phyloP scores from a whole-genome alignment of 1,140 invertebrate genomes.

The Aphidius ervi region DNA sequence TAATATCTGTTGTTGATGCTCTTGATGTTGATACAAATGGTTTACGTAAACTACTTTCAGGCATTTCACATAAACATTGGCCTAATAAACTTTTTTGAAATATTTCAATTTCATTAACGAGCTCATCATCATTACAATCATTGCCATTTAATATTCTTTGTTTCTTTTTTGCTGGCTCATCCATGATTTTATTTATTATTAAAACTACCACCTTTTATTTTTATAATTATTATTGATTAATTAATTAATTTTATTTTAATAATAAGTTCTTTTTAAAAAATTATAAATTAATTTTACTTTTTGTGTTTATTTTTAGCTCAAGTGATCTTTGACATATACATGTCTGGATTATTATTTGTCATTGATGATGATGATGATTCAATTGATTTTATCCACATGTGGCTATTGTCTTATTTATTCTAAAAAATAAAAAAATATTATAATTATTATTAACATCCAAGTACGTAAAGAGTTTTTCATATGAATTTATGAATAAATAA shows the following conservation, averaged over 20 bases:
- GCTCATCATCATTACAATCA: conserved; percentile 49
- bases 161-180: conserved; percentile 74
- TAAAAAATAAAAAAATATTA: too few species aligned
- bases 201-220: conserved; percentile 8
- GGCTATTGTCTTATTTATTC: too few species aligned
- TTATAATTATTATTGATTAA: background rate
- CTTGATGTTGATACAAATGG: conserved; percentile 53
- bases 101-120: conserved; percentile 48
- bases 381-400: too few species aligned
- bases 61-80: conserved; percentile 74
- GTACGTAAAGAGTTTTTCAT: too few species aligned
- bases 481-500: too few species aligned
- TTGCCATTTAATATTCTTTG: conserved; percentile 59
- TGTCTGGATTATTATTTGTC: conserved; percentile 1
- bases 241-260: too few species aligned
- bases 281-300: too few species aligned
- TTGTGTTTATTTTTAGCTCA: background rate
- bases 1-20: conserved; percentile 52
- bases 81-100: conserved; percentile 63
- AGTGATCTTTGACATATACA: conserved; percentile 19
- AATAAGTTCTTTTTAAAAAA: too few species aligned
- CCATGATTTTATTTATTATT: conserved; percentile 42
- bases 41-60: conserved; percentile 64
- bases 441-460: too few species aligned
- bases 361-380: too few species aligned